Evolutionary conservation across 2,888 invertebrate genomes (phyloP), one percentile per base, ranked within the genome.

Genomic region (Andrena minutula): DNA sequence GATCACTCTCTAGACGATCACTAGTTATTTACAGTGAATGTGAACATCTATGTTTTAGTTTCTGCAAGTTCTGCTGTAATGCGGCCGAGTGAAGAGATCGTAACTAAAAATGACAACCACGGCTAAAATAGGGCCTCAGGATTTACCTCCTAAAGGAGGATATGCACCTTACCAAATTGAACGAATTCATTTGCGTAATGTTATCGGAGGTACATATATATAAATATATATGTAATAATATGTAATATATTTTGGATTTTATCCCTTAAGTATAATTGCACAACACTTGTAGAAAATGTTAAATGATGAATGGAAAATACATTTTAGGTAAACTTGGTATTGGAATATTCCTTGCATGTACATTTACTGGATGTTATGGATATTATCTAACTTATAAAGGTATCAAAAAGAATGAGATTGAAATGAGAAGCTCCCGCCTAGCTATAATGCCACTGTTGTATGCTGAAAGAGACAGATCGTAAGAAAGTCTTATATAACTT

Each of bases 141-240:
- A 99, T 94, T 95, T 99, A 96, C 99, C 99, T 91, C 99, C 99
- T 83, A 94, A 95, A 74, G 99, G 99, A 92, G 99, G 99, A 88
- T 99, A 98, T 94, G 95, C 96, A 86, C 95, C 97, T 26, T 97
- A 99, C 85, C 95, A 95, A 64, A 97, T 94, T 92, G 95, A 95
- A 88, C 95, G 98, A 90, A 94, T 97, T 90, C 92, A 87, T 84
- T 79, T 92, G 26, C 86, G 86, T 41, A 79, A 58, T 2, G 0
- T 92, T 49, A 53, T 92, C 10, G 71, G 82, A 79, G 89, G 93
- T 93, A 90, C 89, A 78, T 23, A 30, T 8, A 28, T 23, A 32
- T 47, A 28, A 53, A 12, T 28, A 4, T 26, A 56, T 28, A 20
- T 20, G 51, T n/a, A 8, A 72, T 23, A 35, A 56, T 28, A 20